Conservation (phyloP, 2,113 vertebrate genomes). For the Rissa tridactyla region DNA sequence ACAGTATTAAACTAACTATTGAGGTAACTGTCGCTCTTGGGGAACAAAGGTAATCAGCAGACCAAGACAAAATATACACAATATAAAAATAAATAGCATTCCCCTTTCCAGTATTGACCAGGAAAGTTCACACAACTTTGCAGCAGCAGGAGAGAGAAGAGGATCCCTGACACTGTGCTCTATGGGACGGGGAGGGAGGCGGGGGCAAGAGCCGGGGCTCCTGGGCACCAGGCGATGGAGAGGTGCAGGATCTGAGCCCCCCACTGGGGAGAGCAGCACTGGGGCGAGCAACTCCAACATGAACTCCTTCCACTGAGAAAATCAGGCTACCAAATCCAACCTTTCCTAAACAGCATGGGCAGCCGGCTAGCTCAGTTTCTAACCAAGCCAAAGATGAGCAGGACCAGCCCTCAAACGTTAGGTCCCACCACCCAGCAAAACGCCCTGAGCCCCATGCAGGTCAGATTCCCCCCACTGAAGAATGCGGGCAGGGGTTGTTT, state of each 20-base stretch:
- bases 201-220: neutral
- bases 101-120: constrained; percentile 78
- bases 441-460: neutral
- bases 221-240: neutral
- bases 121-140: constrained; percentile 66
- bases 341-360: neutral
- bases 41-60: constrained; percentile 78
- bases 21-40: constrained; percentile 82
- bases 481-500: neutral
- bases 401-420: rapidly evolving
- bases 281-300: neutral
- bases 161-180: constrained; percentile 65
- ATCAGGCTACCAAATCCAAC: neutral
- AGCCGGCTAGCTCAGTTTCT: neutral
- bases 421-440: neutral
- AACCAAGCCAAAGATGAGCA: rapidly evolving
- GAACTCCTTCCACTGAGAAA: neutral
- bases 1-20: constrained; percentile 79
- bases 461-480: neutral
- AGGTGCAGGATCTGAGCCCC: neutral
- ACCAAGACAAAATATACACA: constrained; percentile 83
- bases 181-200: neutral
- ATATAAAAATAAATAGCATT: constrained; percentile 85
- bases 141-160: constrained; percentile 68
- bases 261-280: neutral